Base-by-base conservation (phyloP, 2,113 vertebrate genomes). In the Microtus ochrogaster region DNA sequence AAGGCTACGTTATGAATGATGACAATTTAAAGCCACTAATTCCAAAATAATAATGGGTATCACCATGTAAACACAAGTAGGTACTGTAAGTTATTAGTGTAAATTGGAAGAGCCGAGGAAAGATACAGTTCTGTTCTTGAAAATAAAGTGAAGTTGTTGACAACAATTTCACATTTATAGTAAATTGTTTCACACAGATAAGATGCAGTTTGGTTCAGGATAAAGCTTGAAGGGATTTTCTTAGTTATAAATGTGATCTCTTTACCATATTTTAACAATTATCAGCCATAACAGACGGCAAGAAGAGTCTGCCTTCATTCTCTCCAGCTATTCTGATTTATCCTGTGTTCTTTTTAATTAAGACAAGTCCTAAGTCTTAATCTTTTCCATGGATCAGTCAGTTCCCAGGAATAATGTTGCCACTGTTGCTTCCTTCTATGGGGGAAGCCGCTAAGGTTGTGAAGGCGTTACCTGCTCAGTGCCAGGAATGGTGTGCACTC, bases 91-190 rank as follows among this genome's bases (percentile, higher is more conserved):
- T 36, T 79, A 52, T 89, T 44, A 85, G 58, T 24, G 93, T 92
- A 89, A 96, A 63, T 7, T 89, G 55, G 30, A 68, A 86, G 49
- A 95, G 36, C 16, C 11, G 91, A 44, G 68, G 77, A 92, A 90
- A 91, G 8, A 85, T 33, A n/a, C 79, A 78, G 58, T 78, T 78
- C 68, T 24, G 16, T 26, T 92, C 63, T 94, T 76, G 26, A 82
- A 89, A 39, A 55, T 55, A 33, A 83, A 94, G 83, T 47, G 68
- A 92, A 70, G 63, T 61, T 55, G 61, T 77, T 41, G 74, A 91
- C 79, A 78, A 49, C 36, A 84, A 92, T 93, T 93, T 94, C 21
- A 68, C 83, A 87, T 73, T 97, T 33, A 89, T 44, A 88, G 39
- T 94, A 81, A 88, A 44, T 91, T 93, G 76, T 88, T 84, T 76